These are phyloP conservation scores for Pentamera pediparva DNA, from an alignment of 53 echinoderm and acorn worm genomes.

Conservation along the genomic window DNA sequence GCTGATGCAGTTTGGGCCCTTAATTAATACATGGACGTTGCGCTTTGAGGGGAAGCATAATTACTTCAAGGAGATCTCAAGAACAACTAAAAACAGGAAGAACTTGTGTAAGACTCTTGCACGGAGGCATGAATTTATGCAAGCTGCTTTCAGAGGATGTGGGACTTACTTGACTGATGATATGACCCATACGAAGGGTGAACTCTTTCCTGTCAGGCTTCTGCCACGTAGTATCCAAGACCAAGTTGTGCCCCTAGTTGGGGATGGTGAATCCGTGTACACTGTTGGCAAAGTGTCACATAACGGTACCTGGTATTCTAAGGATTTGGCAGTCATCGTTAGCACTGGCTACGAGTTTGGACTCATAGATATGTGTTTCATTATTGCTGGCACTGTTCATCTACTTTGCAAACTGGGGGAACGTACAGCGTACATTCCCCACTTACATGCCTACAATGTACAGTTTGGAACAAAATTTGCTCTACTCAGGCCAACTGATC, in stretches of 20 bases:
- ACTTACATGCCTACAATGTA: conserved; percentile 8
- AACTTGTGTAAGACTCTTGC: conserved; percentile 31
- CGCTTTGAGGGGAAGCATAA: conserved; percentile 35
- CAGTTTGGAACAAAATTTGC: neutral
- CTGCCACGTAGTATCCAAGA: neutral
- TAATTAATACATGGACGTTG: neutral
- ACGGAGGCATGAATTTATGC: conserved; percentile 24
- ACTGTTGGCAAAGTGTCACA: no score
- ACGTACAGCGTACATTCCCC: neutral
- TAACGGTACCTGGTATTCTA: neutral
- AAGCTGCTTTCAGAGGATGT: conserved; percentile 3
- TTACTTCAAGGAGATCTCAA: conserved; percentile 21
- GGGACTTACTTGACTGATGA: neutral
- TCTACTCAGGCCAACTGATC: neutral
- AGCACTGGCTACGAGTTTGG: neutral
- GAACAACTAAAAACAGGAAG: conserved; percentile 14
- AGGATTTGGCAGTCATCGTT: neutral
- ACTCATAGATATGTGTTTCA: neutral
- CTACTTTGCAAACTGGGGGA: neutral
- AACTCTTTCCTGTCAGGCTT: conserved; percentile 15
- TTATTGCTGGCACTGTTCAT: neutral
- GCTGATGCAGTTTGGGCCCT: neutral
- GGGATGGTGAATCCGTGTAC: no score
- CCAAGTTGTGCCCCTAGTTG: no score
- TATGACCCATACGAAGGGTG: conserved; percentile 13